These are phyloP conservation scores for Odontamblyopus lacepedii DNA, from an alignment of 2,797 vertebrate species.

Conservation along the genomic window DNA sequence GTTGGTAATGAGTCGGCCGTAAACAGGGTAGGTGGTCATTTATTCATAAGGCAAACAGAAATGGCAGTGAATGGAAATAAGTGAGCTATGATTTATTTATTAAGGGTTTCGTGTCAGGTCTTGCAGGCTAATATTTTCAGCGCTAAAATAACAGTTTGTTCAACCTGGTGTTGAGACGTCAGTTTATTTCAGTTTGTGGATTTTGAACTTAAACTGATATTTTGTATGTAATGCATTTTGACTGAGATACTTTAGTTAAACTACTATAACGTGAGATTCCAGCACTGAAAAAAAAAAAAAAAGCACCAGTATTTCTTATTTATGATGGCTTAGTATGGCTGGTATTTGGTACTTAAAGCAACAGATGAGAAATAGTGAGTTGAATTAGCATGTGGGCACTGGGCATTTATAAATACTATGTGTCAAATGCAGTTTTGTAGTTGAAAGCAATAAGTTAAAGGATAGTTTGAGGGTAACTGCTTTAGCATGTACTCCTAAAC, in stretches of 20 bases:
- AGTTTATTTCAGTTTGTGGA: neutral
- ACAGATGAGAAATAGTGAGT: neutral
- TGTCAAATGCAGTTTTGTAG: neutral
- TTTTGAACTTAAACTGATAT: neutral
- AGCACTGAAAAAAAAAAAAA: neutral
- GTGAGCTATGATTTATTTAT: constrained; percentile 86
- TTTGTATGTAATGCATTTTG: neutral
- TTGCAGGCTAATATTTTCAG: constrained; percentile 54
- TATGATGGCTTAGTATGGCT: neutral
- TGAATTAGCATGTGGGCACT: neutral
- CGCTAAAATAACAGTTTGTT: constrained; percentile 55
- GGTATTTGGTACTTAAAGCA: neutral
- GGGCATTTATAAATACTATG: neutral
- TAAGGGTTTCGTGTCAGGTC: constrained; percentile 70
- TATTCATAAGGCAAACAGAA: constrained; percentile 88
- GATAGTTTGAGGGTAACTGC: too few relatives aligned
- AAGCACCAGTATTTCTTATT: neutral
- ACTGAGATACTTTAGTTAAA: neutral
- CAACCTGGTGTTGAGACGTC: constrained; percentile 15
- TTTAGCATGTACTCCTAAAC: too few relatives aligned
- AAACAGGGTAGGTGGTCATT: constrained; percentile 81
- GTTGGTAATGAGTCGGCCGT: constrained; percentile 73
- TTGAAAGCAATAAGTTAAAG: neutral
- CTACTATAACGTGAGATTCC: neutral
- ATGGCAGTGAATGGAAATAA: constrained; percentile 76